A percentile compares a stretch with the other conserved stretches of the same genome.
Evolutionary conservation across 2,888 invertebrate genomes (phyloP).

Genomic region (Drosophila neonasuta): DNA sequence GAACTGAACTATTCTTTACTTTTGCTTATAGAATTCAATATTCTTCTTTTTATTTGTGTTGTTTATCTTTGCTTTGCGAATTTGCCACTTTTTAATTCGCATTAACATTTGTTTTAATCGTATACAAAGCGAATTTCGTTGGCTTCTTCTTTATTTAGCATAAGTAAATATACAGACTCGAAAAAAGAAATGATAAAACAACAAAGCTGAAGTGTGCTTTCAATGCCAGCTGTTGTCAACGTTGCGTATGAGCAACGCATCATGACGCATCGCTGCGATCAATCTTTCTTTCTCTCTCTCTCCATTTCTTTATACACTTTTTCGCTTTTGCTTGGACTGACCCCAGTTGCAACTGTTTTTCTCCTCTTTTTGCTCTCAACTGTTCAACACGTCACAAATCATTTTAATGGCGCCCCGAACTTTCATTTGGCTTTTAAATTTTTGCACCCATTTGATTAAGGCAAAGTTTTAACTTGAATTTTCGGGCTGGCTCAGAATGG

Average conservation of each 20-base stretch:
- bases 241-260: conserved; percentile 62
- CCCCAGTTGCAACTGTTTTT: conserved; percentile 11
- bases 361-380: background rate
- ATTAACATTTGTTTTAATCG: conserved; percentile 51
- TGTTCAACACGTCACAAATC: conserved; percentile 52
- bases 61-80: conserved; percentile 5
- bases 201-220: conserved; percentile 27
- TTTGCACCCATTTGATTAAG: conserved; percentile 66
- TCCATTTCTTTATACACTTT: background rate
- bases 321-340: conserved; percentile 1
- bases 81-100: conserved; percentile 33
- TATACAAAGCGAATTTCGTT: conserved; percentile 37
- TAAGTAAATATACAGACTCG: conserved; percentile 38
- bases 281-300: background rate
- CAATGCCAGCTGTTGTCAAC: conserved; percentile 51
- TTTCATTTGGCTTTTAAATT: conserved; percentile 59
- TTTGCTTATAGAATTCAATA: conserved; percentile 2
- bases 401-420: conserved; percentile 61
- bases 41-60: background rate
- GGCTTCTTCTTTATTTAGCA: background rate
- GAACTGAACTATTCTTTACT: conserved; percentile 25
- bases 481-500: conserved; percentile 22
- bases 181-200: conserved; percentile 11
- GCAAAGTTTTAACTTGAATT: conserved; percentile 32
- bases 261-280: conserved; percentile 36